Percentiles rank a stretch among this genome's conserved stretches.
Conservation (phyloP, 2,888 invertebrate species). For the Pyrochroa serraticornis region DNA sequence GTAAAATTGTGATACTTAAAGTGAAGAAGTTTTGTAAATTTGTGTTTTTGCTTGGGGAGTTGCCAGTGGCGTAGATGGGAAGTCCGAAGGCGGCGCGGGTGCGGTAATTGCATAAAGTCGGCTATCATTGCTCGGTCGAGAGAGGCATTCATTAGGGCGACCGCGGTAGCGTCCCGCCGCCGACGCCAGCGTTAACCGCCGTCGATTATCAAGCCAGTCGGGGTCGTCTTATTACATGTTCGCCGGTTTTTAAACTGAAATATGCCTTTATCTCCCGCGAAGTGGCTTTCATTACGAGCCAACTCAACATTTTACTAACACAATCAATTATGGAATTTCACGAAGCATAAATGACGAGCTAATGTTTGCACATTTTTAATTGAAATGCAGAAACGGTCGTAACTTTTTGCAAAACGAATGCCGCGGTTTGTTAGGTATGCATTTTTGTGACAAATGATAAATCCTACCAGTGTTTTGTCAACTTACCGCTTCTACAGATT, state of each 20-base stretch:
- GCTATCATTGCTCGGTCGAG: slow-evolving; percentile 38
- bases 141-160: slow-evolving; percentile 40
- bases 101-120: slow-evolving; percentile 39
- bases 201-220: slow-evolving; percentile 33
- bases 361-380: slow-evolving; percentile 56
- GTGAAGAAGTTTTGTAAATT: background rate
- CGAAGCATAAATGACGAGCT: slow-evolving; percentile 51
- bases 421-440: slow-evolving; percentile 55
- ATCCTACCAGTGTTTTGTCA: slow-evolving; percentile 52
- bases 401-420: slow-evolving; percentile 42
- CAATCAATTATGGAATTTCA: slow-evolving; percentile 52
- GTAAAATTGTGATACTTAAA: too few species aligned
- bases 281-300: slow-evolving; percentile 26
- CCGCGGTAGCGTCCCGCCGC: slow-evolving; percentile 32
- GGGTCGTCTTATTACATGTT: slow-evolving; percentile 19
- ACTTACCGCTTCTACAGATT: slow-evolving; percentile 45
- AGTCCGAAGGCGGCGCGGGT: slow-evolving; percentile 30
- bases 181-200: slow-evolving; percentile 33
- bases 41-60: slow-evolving; percentile 4
- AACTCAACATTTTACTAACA: slow-evolving; percentile 37
- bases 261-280: slow-evolving; percentile 25
- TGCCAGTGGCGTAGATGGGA: slow-evolving; percentile 12
- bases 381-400: slow-evolving; percentile 50
- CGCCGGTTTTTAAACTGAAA: slow-evolving; percentile 27
- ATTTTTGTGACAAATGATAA: slow-evolving; percentile 55